A percentile compares a stretch with the other conserved stretches of the same genome.
phyloP scores from a whole-genome alignment of 2,888 invertebrate genomes.

The Matsumyia berberina region DNA sequence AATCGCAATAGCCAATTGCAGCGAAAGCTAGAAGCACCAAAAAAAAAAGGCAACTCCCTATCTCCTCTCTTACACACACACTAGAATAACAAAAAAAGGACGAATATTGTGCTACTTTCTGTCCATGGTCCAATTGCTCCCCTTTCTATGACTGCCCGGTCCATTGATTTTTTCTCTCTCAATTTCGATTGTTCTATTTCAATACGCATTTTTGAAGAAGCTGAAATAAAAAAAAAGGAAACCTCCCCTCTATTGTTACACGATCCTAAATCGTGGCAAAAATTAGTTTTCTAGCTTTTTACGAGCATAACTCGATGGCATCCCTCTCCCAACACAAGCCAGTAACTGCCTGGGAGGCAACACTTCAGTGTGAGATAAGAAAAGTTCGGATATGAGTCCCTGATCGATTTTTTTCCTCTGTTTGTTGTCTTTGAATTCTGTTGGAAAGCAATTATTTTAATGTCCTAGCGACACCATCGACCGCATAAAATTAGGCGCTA shows the following conservation, averaged over 20 bases:
- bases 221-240: conserved; percentile 8
- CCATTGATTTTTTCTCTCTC: conserved; percentile 60
- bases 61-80: background rate
- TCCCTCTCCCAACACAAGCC: background rate
- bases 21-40: conserved; percentile 22
- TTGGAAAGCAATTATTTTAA: conserved; percentile 69
- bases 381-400: conserved; percentile 40
- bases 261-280: conserved; percentile 48
- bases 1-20: conserved; percentile 40
- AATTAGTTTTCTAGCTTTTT: conserved; percentile 57
- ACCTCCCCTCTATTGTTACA: conserved; percentile 34
- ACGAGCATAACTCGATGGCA: conserved; percentile 44
- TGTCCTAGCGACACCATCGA: conserved; percentile 62
- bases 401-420: conserved; percentile 58
- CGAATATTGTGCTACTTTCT: conserved; percentile 69
- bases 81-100: background rate
- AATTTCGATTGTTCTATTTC: conserved; percentile 64
- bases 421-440: conserved; percentile 1
- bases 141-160: conserved; percentile 46
- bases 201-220: conserved; percentile 47
- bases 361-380: conserved; percentile 36
- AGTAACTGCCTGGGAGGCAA: background rate
- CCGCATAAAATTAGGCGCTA: conserved; percentile 73
- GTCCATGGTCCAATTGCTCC: conserved; percentile 55
- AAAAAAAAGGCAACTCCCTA: conserved; percentile 15